These are phyloP conservation scores for Pseudococcus longispinus DNA, from an alignment of 2,888 invertebrate species.

Conservation along the genomic window DNA sequence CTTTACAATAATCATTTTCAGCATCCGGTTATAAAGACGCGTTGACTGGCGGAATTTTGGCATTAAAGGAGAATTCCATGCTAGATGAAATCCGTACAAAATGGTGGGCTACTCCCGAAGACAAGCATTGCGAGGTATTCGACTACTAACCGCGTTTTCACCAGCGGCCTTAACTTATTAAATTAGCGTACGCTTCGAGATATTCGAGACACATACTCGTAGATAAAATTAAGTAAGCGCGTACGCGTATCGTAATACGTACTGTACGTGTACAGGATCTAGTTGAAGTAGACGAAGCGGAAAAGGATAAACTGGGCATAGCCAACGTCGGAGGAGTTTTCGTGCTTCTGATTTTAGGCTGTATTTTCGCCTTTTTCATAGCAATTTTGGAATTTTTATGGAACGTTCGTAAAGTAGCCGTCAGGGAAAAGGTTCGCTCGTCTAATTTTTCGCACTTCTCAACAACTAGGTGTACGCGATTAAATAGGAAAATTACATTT, in stretches of 20 bases:
- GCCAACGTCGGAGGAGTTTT: slow-evolving; percentile 87
- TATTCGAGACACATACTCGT: no score
- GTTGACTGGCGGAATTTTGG: slow-evolving; percentile 86
- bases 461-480: no score
- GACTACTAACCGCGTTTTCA: no score
- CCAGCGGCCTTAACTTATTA: no score
- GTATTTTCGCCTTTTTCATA: slow-evolving; percentile 71
- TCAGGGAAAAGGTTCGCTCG: slow-evolving; percentile 65
- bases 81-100: slow-evolving; percentile 82
- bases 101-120: slow-evolving; percentile 85
- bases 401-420: slow-evolving; percentile 66
- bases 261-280: neutral
- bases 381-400: slow-evolving; percentile 74
- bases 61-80: slow-evolving; percentile 85
- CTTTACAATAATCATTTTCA: slow-evolving; percentile 61
- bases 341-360: slow-evolving; percentile 75
- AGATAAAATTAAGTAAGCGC: no score
- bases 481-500: no score
- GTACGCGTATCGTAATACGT: no score
- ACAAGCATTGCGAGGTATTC: slow-evolving; percentile 69
- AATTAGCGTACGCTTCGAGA: no score
- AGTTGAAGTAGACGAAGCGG: slow-evolving; percentile 51
- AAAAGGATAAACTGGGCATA: slow-evolving; percentile 70
- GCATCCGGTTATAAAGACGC: slow-evolving; percentile 79
- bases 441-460: no score